Conservation (phyloP, 1,140 invertebrate genomes). For the Pteromalus puparum region DNA sequence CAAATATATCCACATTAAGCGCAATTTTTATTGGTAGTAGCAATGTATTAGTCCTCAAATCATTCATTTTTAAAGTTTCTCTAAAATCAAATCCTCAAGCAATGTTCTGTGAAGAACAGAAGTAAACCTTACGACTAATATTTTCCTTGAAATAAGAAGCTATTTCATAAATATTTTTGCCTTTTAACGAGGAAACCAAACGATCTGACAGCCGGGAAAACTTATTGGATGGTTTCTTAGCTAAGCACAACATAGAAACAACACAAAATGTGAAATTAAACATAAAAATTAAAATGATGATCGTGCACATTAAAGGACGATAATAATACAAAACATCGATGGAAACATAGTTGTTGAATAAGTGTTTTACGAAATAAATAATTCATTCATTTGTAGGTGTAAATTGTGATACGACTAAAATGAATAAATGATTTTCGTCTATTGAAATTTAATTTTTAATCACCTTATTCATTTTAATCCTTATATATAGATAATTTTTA, state of each 20-base stretch:
- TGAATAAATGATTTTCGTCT: background rate
- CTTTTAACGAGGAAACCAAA: slow-evolving; percentile 74
- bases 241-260: slow-evolving; percentile 70
- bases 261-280: slow-evolving; percentile 52
- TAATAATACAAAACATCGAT: slow-evolving; percentile 49
- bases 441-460: background rate
- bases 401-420: background rate
- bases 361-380: background rate
- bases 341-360: background rate
- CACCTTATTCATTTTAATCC: background rate
- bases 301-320: slow-evolving; percentile 24
- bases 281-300: slow-evolving; percentile 42
- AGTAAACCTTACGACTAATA: slow-evolving; percentile 73
- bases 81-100: slow-evolving; percentile 36
- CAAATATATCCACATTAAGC: background rate
- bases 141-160: slow-evolving; percentile 76
- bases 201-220: slow-evolving; percentile 73
- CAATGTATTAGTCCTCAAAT: slow-evolving; percentile 24
- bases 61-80: slow-evolving; percentile 17
- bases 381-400: background rate
- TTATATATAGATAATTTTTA: background rate
- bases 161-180: slow-evolving; percentile 75
- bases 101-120: slow-evolving; percentile 34
- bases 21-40: slow-evolving; percentile 10
- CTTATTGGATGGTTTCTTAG: slow-evolving; percentile 71